Base-by-base conservation (phyloP, 2,888 invertebrate genomes). In the Pristionchus japonicus region DNA sequence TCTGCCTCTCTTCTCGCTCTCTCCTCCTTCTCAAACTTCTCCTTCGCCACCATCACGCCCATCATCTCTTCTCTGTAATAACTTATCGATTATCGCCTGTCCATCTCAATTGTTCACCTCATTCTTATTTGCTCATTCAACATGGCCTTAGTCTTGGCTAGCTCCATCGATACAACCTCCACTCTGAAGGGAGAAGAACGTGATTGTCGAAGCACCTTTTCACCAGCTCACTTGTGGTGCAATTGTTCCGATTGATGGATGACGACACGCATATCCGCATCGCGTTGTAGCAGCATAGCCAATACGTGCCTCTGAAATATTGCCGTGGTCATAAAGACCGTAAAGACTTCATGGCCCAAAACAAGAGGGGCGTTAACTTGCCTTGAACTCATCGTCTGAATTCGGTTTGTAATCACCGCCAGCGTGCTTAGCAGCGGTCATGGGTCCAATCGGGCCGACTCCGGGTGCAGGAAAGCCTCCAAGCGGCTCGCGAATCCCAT, bases 21-120 rank as follows among this genome's bases (percentile, higher is more conserved):
- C 82, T 83, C 82, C 82, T 83, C 82, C 31, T 52, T 83, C 82
- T 83, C 82, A 34, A 17, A 17, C 52, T 83, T 83, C 34, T 83
- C 82, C 34, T 83, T 83, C 11, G 52, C 27, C 49, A 83, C 82
- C 49, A 83, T 49, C 31, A 83, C 82, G 31, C 17, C 20, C 43
- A 83, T 52, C 82, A 83, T 52, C 49, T 83, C 52, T 20, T 83
- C 52, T 37, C 82, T 83, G 52, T 15, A 80, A n/a, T 49, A 13
- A 13, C 15, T 67, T 7, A 77, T 47, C 27, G 20, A 20, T 70
- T 64, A 27, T n/a, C n/a, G n/a, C 67, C 37, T 20, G 23, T 1
- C 31, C 37, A 20, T 11, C 37, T 40, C 37, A 31, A 70, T 70
- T 57, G 17, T 34, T 43, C 9, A 77, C 77, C 77, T 77, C 43